Percentiles rank a stretch among this genome's conserved stretches.
Evolutionary conservation across 1,140 invertebrate species (phyloP).

Genomic region (Sinonovacula constricta): DNA sequence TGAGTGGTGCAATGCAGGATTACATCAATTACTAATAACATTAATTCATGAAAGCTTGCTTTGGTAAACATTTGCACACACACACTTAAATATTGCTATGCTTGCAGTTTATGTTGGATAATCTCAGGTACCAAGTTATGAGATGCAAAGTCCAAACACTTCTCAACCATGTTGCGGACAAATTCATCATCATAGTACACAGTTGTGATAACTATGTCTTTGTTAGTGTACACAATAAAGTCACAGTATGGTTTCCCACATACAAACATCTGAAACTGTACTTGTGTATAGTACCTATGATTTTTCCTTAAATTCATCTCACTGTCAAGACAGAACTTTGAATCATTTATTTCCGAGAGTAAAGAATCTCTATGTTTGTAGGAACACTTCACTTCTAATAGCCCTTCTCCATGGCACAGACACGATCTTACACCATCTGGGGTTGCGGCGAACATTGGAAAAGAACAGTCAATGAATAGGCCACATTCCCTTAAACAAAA

Average conservation of each 20-base stretch:
- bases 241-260: constrained; percentile 14
- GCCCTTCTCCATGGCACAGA: neutral
- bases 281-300: constrained; percentile 22
- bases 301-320: neutral
- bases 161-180: neutral
- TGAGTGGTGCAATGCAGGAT: too few relatives aligned
- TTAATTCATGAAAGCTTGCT: too few relatives aligned
- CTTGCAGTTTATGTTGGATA: neutral
- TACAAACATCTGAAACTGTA: too few relatives aligned
- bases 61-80: too few relatives aligned
- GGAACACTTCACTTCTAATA: constrained; percentile 9
- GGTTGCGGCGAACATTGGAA: neutral
- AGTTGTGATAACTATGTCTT: neutral
- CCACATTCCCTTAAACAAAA: neutral
- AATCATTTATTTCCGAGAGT: neutral
- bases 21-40: too few relatives aligned
- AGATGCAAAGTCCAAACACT: constrained; percentile 1
- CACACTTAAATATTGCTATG: too few relatives aligned
- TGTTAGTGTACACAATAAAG: constrained; percentile 3
- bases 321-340: neutral
- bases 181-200: constrained; percentile 9
- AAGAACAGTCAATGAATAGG: neutral
- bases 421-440: neutral
- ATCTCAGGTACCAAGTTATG: constrained; percentile 14
- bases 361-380: neutral